Conservation (phyloP, 2,113 vertebrate species). For the Odontesthes bonariensis region DNA sequence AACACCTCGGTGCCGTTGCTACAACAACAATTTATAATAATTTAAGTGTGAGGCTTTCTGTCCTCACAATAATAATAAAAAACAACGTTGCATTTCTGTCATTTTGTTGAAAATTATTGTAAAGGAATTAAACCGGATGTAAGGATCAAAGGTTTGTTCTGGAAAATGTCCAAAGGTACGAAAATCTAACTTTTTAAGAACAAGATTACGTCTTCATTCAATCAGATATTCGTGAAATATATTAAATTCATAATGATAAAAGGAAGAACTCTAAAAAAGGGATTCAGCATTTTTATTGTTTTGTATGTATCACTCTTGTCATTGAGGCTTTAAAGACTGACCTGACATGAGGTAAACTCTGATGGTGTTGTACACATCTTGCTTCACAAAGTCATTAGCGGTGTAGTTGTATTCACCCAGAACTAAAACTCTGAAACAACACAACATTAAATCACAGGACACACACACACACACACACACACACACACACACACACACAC, state of each 20-base stretch:
- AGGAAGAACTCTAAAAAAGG: too few species aligned
- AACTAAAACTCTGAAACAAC: constrained; percentile 68
- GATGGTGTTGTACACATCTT: constrained; percentile 75
- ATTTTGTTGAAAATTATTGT: too few species aligned
- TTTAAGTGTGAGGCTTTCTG: neutral
- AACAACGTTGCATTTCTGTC: neutral
- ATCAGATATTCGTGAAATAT: neutral
- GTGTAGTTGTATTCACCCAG: constrained; percentile 69
- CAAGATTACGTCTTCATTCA: too few species aligned
- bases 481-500: neutral
- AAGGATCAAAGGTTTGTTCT: too few species aligned
- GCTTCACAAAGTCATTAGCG: constrained; percentile 44
- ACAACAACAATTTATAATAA: neutral
- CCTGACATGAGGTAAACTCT: constrained; percentile 67
- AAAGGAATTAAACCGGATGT: too few species aligned
- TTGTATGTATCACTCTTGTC: neutral
- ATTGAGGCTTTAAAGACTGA: constrained; percentile 35
- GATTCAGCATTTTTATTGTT: too few species aligned
- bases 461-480: neutral
- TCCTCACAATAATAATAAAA: neutral
- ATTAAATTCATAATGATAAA: neutral
- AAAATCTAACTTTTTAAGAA: too few species aligned
- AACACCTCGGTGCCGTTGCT: constrained; percentile 76
- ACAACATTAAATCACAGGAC: neutral
- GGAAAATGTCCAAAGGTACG: too few species aligned